phyloP scores from a whole-genome alignment of 1,140 invertebrate species.

The Zaprionus inermis region DNA sequence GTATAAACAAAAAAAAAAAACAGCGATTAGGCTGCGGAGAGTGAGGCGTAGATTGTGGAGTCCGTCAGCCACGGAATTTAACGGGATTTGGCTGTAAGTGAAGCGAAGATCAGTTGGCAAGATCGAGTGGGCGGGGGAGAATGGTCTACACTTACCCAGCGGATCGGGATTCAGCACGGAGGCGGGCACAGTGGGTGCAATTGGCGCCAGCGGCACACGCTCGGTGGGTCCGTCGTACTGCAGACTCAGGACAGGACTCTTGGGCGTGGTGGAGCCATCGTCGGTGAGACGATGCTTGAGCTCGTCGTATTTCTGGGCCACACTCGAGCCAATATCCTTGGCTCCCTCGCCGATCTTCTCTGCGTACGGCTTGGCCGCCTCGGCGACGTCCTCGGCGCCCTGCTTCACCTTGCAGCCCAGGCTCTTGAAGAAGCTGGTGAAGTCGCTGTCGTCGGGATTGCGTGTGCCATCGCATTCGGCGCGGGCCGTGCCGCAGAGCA shows the following conservation, averaged over 20 bases:
- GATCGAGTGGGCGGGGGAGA: not conserved
- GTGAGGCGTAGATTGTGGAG: not conserved
- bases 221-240: slow-evolving; percentile 63
- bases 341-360: slow-evolving; percentile 68
- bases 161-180: slow-evolving; percentile 7
- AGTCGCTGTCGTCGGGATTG: slow-evolving; percentile 64
- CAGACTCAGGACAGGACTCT: slow-evolving; percentile 14
- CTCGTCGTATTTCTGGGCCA: slow-evolving; percentile 73
- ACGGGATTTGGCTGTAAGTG: slow-evolving; percentile 6
- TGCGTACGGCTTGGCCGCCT: slow-evolving; percentile 63
- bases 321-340: slow-evolving; percentile 64
- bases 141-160: slow-evolving; percentile 13
- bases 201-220: slow-evolving; percentile 69
- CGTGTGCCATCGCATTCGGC: slow-evolving; percentile 62
- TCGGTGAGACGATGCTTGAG: slow-evolving; percentile 75
- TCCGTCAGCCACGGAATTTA: not conserved
- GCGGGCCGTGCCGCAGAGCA: slow-evolving; percentile 33
- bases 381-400: slow-evolving; percentile 63
- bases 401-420: slow-evolving; percentile 70
- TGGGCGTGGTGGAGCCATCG: slow-evolving; percentile 48
- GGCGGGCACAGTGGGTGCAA: slow-evolving; percentile 41
- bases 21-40: not conserved
- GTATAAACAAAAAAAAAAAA: not conserved
- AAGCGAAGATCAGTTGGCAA: not conserved
- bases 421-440: slow-evolving; percentile 74